Base-by-base conservation (phyloP, 2,113 vertebrate species). In the Acanthisitta chloris region DNA sequence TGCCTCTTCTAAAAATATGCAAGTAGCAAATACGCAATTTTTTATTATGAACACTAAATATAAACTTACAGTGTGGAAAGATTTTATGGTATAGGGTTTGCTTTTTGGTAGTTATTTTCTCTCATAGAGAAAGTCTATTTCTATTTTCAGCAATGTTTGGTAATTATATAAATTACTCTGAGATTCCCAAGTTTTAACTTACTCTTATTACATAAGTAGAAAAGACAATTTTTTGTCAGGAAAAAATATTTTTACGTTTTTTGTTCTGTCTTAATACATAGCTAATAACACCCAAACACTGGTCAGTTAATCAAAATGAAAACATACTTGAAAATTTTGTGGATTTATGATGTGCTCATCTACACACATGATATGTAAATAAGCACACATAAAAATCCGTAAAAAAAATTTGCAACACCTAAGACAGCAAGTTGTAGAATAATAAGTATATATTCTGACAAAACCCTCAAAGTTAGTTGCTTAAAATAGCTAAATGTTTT, bases 41-140 rank as follows among this genome's bases (percentile, higher is more conserved):
- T 92, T 84, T 21, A 76, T 71, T 86, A 80, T 80, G 45, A 80
- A 28, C 59, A 92, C 12, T 76, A 91, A 88, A 46, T 86, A 88
- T 20, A 76, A 25, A 51, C 84, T 86, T 92, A 42, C 15, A 88
- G 62, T 72, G 36, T 38, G 51, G 40, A 88, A 49, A 69, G 17
- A 76, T 89, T 91, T 93, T 43, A 72, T 55, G n/a, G 13, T 42
- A 90, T 18, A 61, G 42, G 25, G 3, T 45, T 86, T 73, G 33
- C 42, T 36, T 80, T 57, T 85, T 61, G 52, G 86, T 14, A 90
- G 61, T 61, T 90, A 86, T 86, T 91, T 83, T 90, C 87, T 95
- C 26, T 58, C 58, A 86, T 31, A 65, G 36, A 83, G 26, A 89
- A 95, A 92, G 43, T 65, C 90, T 38, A 57, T 77, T 87, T 88